These are phyloP conservation scores for Boleophthalmus pectinirostris DNA, from an alignment of 2,113 vertebrate genomes.

Conservation along the genomic window DNA sequence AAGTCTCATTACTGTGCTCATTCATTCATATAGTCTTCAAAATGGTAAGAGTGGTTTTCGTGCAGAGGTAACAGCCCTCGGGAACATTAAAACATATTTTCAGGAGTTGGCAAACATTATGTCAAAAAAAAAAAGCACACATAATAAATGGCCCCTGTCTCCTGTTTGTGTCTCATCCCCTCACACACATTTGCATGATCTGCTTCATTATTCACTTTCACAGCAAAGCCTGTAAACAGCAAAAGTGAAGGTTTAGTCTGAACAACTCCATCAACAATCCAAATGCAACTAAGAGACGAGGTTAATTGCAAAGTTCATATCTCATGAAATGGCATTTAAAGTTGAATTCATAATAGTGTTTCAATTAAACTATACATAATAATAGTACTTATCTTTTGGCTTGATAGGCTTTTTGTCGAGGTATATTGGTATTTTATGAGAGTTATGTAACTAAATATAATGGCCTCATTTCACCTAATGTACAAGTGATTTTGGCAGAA, in stretches of 20 bases:
- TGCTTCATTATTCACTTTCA: conserved; percentile 18
- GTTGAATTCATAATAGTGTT: conserved; percentile 4
- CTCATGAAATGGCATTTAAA: conserved; percentile 9
- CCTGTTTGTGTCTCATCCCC: conserved; percentile 1
- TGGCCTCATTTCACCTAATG: conserved; percentile 33
- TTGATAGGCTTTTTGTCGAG: conserved; percentile 54
- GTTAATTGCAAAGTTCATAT: conserved; percentile 16
- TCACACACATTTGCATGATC: conserved; percentile 18
- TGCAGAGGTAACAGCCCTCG: conserved; percentile 1
- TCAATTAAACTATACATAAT: conserved; percentile 22
- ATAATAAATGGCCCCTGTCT: background rate
- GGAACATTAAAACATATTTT: background rate
- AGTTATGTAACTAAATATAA: conserved; percentile 24
- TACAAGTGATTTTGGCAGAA: conserved; percentile 31
- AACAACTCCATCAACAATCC: background rate
- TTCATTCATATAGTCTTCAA: conserved; percentile 16
- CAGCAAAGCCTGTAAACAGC: conserved; percentile 9
- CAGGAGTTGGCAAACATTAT: conserved; percentile 9
- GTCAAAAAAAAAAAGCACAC: conserved; percentile 27
- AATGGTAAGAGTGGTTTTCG: conserved; percentile 9
- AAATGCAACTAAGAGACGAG: conserved; percentile 10
- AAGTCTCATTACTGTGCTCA: conserved; percentile 44
- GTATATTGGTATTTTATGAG: conserved; percentile 49
- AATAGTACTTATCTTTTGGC: conserved; percentile 31
- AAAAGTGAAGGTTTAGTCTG: background rate